These are phyloP conservation scores for Tineola bisselliella DNA, from an alignment of 2,888 invertebrate genomes.

Conservation along the genomic window DNA sequence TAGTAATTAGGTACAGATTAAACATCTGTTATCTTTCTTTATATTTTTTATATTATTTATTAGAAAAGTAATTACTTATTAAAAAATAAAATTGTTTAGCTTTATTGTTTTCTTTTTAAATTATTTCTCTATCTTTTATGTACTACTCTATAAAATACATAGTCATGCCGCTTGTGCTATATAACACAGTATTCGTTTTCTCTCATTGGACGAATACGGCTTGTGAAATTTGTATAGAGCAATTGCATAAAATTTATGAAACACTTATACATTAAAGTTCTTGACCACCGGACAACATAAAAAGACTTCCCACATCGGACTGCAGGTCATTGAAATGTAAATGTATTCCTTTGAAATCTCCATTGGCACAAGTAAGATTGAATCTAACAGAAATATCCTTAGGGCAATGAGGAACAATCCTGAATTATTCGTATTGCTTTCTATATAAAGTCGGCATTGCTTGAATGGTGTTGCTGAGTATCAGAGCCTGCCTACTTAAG, in stretches of 20 bases:
- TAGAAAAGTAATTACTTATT: no score
- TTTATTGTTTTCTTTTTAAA: no score
- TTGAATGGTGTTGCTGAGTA: neutral
- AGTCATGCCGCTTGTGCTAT: no score
- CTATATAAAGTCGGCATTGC: neutral
- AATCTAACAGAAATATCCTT: slow-evolving; percentile 7
- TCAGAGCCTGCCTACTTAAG: slow-evolving; percentile 2
- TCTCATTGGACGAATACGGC: no score
- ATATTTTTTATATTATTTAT: no score
- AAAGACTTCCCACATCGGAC: neutral
- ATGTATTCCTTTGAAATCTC: slow-evolving; percentile 7
- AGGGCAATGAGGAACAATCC: neutral
- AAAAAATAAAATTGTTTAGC: no score
- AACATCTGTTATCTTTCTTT: neutral
- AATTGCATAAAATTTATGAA: no score
- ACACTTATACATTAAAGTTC: neutral
- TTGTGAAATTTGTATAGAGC: no score
- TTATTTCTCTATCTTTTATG: no score
- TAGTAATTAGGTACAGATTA: neutral
- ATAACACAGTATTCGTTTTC: no score
- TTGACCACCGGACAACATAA: neutral
- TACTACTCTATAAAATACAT: no score
- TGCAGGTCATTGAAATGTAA: slow-evolving; percentile 7
- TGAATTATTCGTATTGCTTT: neutral
- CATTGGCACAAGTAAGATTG: slow-evolving; percentile 10